Base-by-base conservation (phyloP, 2,113 vertebrate species). In the Prunella fulvescens region DNA sequence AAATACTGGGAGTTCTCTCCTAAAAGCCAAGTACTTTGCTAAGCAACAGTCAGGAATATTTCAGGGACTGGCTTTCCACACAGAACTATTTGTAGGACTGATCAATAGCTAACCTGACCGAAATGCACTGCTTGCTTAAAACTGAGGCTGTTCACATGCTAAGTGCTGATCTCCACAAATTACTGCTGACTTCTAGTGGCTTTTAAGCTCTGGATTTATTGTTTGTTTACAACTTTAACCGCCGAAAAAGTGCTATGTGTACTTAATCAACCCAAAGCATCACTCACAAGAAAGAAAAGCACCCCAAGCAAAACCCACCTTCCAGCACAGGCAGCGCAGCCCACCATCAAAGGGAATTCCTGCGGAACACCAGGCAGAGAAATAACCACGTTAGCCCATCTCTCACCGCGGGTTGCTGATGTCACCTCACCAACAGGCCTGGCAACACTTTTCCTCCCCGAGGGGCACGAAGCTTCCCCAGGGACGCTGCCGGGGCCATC, bases 261-360 rank as follows among this genome's bases (percentile, higher is more conserved):
- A 12, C 15, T 45, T 22, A 14, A 54, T 29, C 48, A 76, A 71
- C n/a, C 19, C 50, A 45, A 71, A 84, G 84, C 50, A 26, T 17
- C 47, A 6, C 56, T 35, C 3, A 2, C 33, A 47, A 86, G 44
- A 82, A 73, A 81, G 42, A 45, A 64, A 90, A 82, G 67, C 67
- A 7, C 72, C 81, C 73, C 44, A 57, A 94, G 74, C 87, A 69
- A 76, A 60, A 98, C 98, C 96, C 96, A 99, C 99, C 98, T 99
- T 99, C 99, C 99, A 99, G 96, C 99, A 99, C 60, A 99, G 98
- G 29, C 99, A 98, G 47, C 99, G 99, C 61, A 99, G 98, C 76
- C 99, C 99, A 69, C 98, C 98, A 97, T 99, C 99, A 97, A 99
- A 99, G 29, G 99, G 99, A 85, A 99, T 98, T 93, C 99, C 99